Base-by-base conservation (phyloP, 2,888 invertebrate genomes). In the Troglohyphantes excavatus region DNA sequence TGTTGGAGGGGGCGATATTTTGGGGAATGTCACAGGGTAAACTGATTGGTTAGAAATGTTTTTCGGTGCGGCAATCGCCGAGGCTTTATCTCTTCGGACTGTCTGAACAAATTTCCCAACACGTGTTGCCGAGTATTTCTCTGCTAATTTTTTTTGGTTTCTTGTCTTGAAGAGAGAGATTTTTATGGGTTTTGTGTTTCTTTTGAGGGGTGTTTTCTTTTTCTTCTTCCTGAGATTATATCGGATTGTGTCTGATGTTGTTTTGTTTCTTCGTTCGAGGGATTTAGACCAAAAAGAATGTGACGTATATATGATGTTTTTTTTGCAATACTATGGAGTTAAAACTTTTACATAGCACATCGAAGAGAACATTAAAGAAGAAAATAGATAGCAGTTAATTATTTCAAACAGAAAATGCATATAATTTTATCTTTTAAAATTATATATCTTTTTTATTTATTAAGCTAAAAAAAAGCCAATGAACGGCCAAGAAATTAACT, bases 71-170 rank as follows among this genome's bases (percentile, higher is more conserved):
- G 68, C 75, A 82, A 88, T 82, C 82, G 75, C 67, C 68, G 59
- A 27, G 29, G 75, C 81, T 81, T 88, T 88, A 67, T 73, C 73
- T 53, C 59, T 68, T 3, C 13, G 29, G 67, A 67, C 73, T 33
- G 59, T 19, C 39, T 21, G 82, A 23, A 89, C 88, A 89, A 89
- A 89, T 89, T 89, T 89, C 75, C 39, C 75, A 76, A 89, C 88
- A 89, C 82, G 75, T 89, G 88, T 89, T 89, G 73, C 88, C 46
- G 23, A 39, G 88, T 70, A 76, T 79, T 87, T 87, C n/a, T 7
- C 19, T n/a, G 26, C 68, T 53, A 75, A 53, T 82, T 75, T 75
- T 81, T 88, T 75, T 89, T 82, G 75, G 81, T 88, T 82, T 29
- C 81, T 88, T 67, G 23, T 13, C 26, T 26, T 29, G 13, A 27